Base-by-base conservation (phyloP, 2,113 vertebrate genomes). In the Urocynchramus pylzowi region DNA sequence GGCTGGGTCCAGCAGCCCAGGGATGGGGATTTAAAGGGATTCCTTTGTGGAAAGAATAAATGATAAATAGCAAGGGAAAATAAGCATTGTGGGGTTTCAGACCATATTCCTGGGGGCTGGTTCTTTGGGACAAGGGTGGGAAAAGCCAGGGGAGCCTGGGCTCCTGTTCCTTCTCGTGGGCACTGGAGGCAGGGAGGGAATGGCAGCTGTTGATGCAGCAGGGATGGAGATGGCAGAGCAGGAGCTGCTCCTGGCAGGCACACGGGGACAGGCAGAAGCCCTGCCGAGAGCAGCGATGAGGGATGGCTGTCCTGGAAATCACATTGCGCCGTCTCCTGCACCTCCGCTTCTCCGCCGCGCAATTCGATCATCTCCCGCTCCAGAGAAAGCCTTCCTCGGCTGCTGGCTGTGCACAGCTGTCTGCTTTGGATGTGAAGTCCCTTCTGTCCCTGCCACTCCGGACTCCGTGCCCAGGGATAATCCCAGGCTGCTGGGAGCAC, bases 1-100 rank as follows among this genome's bases (percentile, higher is more conserved):
- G 10, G 30, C 16, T 69, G 80, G 6, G 19, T 39, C 45, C 23
- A 8, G 35, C 52, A 28, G n/a, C 41, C 44, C 19, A 12, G 27
- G 10, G 42, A 7, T 63, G 54, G 16, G 42, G 60, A 22, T 52
- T 77, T 20, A 35, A 35, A 42, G 47, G 37, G 50, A 37, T 7
- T 73, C 44, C 68, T 64, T 53, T 13, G 9, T 54, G 31, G 68
- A 26, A 56, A 27, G 39, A 27, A 61, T 23, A 14, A 4, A 7
- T 8, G 33, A 49, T 33, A 63, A 86, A 79, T 6, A 49, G 1
- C 3, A 28, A 45, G 26, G 59, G 8, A 17, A 65, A 71, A 56
- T 16, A n/a, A n/a, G 2, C 26, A 4, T 0, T 18, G 44, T 2
- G 21, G 10, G 13, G 8, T 3, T 14, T 67, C 50, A 31, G 64